These are phyloP conservation scores for Epirrita christyi DNA, from an alignment of 2,888 invertebrate species.

Conservation along the genomic window DNA sequence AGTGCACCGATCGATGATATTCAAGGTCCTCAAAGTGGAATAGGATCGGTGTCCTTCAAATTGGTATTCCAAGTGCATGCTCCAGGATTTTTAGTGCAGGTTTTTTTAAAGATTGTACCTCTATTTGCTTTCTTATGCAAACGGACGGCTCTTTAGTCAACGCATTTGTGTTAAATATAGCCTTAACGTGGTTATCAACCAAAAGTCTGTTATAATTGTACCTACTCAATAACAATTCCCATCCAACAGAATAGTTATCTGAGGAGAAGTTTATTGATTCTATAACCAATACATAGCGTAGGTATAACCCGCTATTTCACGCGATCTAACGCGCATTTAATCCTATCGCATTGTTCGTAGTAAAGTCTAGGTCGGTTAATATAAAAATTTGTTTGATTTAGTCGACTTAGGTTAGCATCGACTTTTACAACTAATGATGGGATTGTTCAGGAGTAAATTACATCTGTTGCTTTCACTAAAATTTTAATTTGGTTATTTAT, in stretches of 20 bases:
- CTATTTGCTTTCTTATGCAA: too few relatives aligned
- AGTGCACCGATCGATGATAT: too few relatives aligned
- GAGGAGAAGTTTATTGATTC: background rate
- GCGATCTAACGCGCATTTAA: too few relatives aligned
- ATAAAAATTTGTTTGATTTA: conserved; percentile 87
- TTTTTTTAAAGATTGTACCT: too few relatives aligned
- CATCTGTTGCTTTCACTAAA: conserved; percentile 86
- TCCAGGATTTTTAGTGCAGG: too few relatives aligned
- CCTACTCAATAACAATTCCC: conserved; percentile 2
- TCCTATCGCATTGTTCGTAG: conserved; percentile 91
- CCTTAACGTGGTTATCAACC: background rate
- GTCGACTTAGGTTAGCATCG: conserved; percentile 87
- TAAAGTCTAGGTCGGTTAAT: conserved; percentile 87
- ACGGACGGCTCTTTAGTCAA: too few relatives aligned
- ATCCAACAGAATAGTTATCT: background rate
- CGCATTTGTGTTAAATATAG: too few relatives aligned
- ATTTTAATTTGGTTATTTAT: conserved; percentile 87
- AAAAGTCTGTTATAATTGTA: conserved; percentile 1
- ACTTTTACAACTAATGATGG: conserved; percentile 87
- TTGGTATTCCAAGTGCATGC: too few relatives aligned
- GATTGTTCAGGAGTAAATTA: conserved; percentile 88
- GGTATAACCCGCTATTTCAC: too few relatives aligned
- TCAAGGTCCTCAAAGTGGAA: too few relatives aligned
- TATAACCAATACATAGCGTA: too few relatives aligned
- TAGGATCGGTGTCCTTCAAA: too few relatives aligned